phyloP scores from a whole-genome alignment of 2,797 vertebrate genomes.

The Okamejei kenojei region DNA sequence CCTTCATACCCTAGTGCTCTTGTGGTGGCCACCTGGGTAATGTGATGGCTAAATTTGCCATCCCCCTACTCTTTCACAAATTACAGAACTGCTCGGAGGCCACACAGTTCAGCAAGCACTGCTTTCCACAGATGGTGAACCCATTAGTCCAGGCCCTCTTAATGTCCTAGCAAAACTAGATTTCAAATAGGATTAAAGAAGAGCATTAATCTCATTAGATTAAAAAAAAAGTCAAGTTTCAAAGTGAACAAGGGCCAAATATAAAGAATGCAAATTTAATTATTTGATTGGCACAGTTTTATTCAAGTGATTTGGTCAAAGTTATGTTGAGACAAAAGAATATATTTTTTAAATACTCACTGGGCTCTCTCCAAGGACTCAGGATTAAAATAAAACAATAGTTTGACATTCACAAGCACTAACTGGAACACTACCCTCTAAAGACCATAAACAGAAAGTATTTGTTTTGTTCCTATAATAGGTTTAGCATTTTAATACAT shows the following conservation, averaged over 20 bases:
- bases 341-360: no score
- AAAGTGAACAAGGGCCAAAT: no score
- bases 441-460: not conserved
- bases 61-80: constrained; percentile 39
- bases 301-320: not conserved
- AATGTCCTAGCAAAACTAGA: constrained; percentile 39
- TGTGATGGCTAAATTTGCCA: constrained; percentile 48
- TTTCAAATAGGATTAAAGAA: constrained; percentile 38
- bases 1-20: constrained; percentile 56
- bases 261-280: constrained; percentile 1
- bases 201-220: not conserved
- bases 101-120: constrained; percentile 32
- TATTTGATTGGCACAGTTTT: not conserved
- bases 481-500: constrained; percentile 11
- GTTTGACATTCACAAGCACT: not conserved
- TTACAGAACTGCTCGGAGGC: constrained; percentile 38
- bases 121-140: constrained; percentile 37
- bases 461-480: not conserved
- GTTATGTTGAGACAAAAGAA: not conserved
- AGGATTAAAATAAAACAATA: not conserved
- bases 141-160: not conserved
- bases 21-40: constrained; percentile 46
- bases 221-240: constrained; percentile 31
- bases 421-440: not conserved
- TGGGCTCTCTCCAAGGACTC: not conserved